Conservation (phyloP, 2,888 invertebrate genomes). For the Acronicta psi region DNA sequence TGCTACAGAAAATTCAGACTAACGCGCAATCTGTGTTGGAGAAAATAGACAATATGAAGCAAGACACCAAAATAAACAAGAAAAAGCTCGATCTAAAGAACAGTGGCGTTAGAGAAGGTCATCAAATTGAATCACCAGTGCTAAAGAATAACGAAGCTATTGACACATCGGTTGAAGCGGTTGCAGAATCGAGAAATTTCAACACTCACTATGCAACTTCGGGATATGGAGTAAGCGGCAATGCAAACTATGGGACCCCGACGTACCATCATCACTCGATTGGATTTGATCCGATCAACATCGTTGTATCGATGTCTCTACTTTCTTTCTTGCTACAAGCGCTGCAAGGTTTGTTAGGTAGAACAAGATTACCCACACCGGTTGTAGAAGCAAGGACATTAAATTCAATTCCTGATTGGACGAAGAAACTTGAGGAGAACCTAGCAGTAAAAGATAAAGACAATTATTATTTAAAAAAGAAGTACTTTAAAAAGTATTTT, state of each 20-base stretch:
- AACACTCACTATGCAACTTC: slow-evolving; percentile 72
- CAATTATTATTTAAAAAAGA: slow-evolving; percentile 71
- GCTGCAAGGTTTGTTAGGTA: slow-evolving; percentile 78
- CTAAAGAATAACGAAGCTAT: slow-evolving; percentile 60
- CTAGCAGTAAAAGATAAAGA: slow-evolving; percentile 57
- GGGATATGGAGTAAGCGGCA: slow-evolving; percentile 75
- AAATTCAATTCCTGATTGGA: slow-evolving; percentile 69
- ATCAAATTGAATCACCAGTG: slow-evolving; percentile 76
- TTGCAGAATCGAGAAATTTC: slow-evolving; percentile 71
- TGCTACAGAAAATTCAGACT: slow-evolving; percentile 78
- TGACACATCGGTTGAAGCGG: slow-evolving; percentile 48
- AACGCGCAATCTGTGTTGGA: slow-evolving; percentile 78
- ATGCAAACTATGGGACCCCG: slow-evolving; percentile 69
- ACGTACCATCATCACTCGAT: slow-evolving; percentile 86
- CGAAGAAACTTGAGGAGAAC: slow-evolving; percentile 69
- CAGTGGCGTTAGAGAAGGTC: slow-evolving; percentile 51
- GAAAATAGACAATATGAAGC: slow-evolving; percentile 75
- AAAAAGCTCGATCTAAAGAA: slow-evolving; percentile 39
- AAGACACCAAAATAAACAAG: slow-evolving; percentile 55
- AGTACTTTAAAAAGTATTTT: slow-evolving; percentile 70
- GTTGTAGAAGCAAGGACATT: slow-evolving; percentile 77
- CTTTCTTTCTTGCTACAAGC: slow-evolving; percentile 84
- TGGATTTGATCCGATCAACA: slow-evolving; percentile 86
- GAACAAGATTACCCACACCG: slow-evolving; percentile 78
- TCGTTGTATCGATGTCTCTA: slow-evolving; percentile 83